Percentiles rank a stretch among this genome's conserved stretches.
These are phyloP conservation scores for Epinotia demarniana DNA, from an alignment of 2,888 invertebrate genomes.

Conservation along the genomic window DNA sequence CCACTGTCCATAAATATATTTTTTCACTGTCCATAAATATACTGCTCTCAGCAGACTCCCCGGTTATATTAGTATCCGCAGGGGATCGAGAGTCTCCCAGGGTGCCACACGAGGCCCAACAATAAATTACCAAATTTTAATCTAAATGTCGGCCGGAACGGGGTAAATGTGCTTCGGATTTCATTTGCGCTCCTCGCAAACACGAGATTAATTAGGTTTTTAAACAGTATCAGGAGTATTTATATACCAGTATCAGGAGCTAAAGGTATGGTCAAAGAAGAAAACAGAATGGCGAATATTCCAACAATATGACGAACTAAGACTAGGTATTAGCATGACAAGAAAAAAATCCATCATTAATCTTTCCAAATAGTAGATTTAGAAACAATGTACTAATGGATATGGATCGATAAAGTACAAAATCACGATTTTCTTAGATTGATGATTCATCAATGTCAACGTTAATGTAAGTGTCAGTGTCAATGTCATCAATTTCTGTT, in stretches of 20 bases:
- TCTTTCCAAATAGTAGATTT: constrained; percentile 14
- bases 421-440: background rate
- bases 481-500: background rate
- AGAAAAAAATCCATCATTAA: constrained; percentile 1
- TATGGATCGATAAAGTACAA: constrained; percentile 12
- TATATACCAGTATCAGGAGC: too few relatives aligned
- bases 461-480: constrained; percentile 3
- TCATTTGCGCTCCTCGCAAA: constrained; percentile 4
- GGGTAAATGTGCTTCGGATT: constrained; percentile 1
- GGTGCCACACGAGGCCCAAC: background rate
- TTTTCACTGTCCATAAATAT: background rate
- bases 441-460: constrained; percentile 8
- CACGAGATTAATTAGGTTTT: constrained; percentile 17
- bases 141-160: constrained; percentile 23
- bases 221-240: background rate
- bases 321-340: background rate
- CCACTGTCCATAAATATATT: background rate
- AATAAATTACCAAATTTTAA: constrained; percentile 34
- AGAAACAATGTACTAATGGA: constrained; percentile 13
- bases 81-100: background rate
- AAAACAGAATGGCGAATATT: background rate
- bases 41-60: background rate
- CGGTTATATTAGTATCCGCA: background rate
- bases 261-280: background rate
- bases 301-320: background rate